Base-by-base conservation (phyloP, 2,888 invertebrate species). In the Gymnosoma rotundatum region DNA sequence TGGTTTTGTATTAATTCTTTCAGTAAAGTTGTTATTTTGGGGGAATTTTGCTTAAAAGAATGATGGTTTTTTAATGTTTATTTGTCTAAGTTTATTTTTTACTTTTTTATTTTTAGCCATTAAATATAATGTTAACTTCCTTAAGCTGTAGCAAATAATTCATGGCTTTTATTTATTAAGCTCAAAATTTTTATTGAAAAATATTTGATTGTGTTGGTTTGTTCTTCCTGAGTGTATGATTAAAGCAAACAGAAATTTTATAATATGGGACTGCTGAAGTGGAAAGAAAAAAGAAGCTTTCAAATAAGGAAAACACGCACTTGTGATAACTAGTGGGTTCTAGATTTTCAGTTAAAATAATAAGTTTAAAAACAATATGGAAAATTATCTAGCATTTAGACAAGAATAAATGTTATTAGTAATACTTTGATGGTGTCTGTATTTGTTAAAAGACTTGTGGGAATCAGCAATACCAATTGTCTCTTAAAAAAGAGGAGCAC, bases 61-160 rank as follows among this genome's bases (percentile, higher is more conserved):
- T 78, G n/a, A 83, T 78, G 82, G 52, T 8, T 67, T 78, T 82
- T 78, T 78, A 82, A 78, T 76, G 66, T 72, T 6, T 72, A 48
- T 82, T 32, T 82, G 70, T 67, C 73, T 64, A 64, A 1, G 61
- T 36, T 54, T 56, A 64, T 36, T 67, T 66, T 48, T 32, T 6
- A 5, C 5, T 67, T 75, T 48, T 66, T 48, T 32, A 5, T 7
- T 8, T 67, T 75, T 36, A 20, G 36, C 16, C 25, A 48, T 60
- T 70, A 78, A 54, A 63, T 70, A 50, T 3, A 58, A 52, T 48
- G 25, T 58, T 72, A 58, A 72, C 58, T 64, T 72, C 58, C 50
- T 48, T 61, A 56, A 36, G 42, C 45, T 14, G 50, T 16, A n/a
- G n/a, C 45, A 18, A 20, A 48, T 60, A 48, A 32, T 54, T 64